Conservation (phyloP, 2,113 vertebrate genomes). For the Vidua macroura region DNA sequence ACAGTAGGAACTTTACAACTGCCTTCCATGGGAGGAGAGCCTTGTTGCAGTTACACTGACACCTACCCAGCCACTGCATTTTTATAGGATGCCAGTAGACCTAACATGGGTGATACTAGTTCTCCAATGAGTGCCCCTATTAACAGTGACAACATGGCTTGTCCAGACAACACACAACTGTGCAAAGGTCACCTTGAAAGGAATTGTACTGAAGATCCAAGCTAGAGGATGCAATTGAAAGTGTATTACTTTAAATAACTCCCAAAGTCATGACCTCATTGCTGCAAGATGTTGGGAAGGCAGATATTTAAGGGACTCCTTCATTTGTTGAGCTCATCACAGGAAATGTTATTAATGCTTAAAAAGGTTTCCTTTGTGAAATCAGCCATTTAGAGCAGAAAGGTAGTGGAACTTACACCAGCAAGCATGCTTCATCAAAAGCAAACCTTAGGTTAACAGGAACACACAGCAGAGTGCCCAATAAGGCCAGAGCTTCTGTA, state of each 20-base stretch:
- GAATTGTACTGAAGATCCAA: neutral
- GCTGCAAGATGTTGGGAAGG: neutral
- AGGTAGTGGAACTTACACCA: neutral
- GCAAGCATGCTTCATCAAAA: neutral
- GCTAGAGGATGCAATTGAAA: neutral
- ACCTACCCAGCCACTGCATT: neutral
- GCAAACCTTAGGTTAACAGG: neutral
- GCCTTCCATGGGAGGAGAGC: neutral
- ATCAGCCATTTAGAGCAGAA: conserved; percentile 12
- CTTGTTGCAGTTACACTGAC: neutral
- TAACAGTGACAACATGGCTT: neutral
- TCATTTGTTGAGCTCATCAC: neutral
- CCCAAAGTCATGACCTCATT: neutral
- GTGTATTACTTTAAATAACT: neutral
- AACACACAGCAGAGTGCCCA: neutral
- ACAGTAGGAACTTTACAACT: neutral
- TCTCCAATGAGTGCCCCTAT: neutral
- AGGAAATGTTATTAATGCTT: neutral
- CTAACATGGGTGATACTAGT: neutral
- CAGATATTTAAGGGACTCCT: neutral
- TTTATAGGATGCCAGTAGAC: neutral
- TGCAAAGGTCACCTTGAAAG: conserved; percentile 4
- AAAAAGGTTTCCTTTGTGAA: neutral
- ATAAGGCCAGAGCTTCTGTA: neutral
- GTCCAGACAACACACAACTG: neutral